Base-by-base conservation (phyloP, 2,888 invertebrate genomes). In the Sturmia bella region DNA sequence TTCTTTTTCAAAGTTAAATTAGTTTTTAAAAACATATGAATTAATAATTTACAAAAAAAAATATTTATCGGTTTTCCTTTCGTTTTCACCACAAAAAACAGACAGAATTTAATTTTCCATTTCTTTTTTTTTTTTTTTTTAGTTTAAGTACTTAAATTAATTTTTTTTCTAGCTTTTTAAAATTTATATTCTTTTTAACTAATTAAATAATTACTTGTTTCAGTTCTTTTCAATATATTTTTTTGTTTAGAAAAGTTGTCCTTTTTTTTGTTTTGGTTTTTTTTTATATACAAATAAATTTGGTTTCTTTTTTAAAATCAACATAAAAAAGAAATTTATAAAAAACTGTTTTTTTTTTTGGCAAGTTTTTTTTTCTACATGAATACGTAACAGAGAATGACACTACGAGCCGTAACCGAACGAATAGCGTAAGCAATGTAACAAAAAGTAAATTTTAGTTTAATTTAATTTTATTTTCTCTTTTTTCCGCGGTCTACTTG, bases 321-420 rank as follows among this genome's bases (percentile, higher is more conserved):
- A 27, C 27, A 27, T 27, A 27, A 27, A 27, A 27, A 27, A 27
- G 27, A 48, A 48, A 48, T n/a, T n/a, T n/a, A n/a, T 12, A 41
- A 59, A 63, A 50, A 19, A 6, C n/a, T 57, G 15, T 57, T 52
- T 52, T 1, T 68, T 43, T 61, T 82, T 77, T 74, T 82, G 74
- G 78, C 82, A 82, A 79, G 79, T 52, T 48, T 61, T 48, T 66
- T 70, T 69, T 78, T 69, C n/a, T n/a, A n/a, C n/a, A n/a, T n/a
- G n/a, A n/a, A n/a, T n/a, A n/a, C n/a, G n/a, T n/a, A n/a, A n/a
- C n/a, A n/a, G n/a, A n/a, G n/a, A n/a, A n/a, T n/a, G n/a, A n/a
- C n/a, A n/a, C n/a, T n/a, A n/a, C n/a, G n/a, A n/a, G n/a, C n/a
- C n/a, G n/a, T n/a, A n/a, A n/a, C n/a, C n/a, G n/a, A n/a, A n/a